Conservation (phyloP, 2,113 vertebrate species). For the Penelope pileata region DNA sequence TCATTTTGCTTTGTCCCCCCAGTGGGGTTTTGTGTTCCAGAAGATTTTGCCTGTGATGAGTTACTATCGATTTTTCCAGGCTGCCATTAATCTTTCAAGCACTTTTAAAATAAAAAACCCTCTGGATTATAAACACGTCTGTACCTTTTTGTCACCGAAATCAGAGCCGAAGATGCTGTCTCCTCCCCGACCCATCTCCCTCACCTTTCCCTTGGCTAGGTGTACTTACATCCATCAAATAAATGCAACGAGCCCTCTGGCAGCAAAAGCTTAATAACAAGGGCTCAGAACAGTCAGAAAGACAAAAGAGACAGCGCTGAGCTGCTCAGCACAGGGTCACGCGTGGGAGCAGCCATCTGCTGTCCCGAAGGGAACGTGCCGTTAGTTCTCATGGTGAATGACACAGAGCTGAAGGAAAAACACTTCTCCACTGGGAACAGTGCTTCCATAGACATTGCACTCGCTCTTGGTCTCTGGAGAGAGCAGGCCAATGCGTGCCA, state of each 20-base stretch:
- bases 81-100: conserved; percentile 37
- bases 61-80: conserved; percentile 44
- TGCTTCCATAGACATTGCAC: neutral
- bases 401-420: neutral
- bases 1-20: conserved; percentile 32
- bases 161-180: neutral
- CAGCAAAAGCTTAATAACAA: neutral
- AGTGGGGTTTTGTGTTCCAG: conserved; percentile 34
- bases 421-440: neutral
- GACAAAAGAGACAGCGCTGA: neutral
- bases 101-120: conserved; percentile 2
- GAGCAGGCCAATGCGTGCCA: neutral
- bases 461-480: neutral
- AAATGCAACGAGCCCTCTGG: neutral
- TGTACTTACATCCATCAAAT: neutral
- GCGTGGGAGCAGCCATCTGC: fast-evolving
- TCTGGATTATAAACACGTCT: conserved; percentile 16
- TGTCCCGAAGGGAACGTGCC: neutral
- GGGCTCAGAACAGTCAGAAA: neutral
- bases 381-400: neutral
- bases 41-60: conserved; percentile 54
- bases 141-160: neutral
- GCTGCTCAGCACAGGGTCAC: neutral
- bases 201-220: neutral
- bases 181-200: neutral